A percentile compares a stretch with the other conserved stretches of the same genome.
phyloP scores from a whole-genome alignment of 2,888 invertebrate species.

The Seira ritae region DNA sequence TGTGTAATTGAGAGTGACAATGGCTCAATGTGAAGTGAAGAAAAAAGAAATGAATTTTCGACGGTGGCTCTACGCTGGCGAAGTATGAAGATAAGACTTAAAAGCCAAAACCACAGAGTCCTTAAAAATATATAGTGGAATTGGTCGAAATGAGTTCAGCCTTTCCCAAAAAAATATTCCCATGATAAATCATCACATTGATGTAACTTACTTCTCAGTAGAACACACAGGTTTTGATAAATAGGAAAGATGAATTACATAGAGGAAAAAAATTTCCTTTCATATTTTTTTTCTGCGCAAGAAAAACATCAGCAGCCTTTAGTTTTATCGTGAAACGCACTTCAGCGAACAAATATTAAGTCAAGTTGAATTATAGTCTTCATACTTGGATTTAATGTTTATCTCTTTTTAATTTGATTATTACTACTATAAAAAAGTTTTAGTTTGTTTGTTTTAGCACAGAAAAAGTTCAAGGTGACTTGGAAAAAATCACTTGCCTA shows the following conservation, averaged over 20 bases:
- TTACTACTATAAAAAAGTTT: no score
- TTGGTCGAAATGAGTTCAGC: neutral
- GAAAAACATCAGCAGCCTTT: neutral
- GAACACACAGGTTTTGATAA: neutral
- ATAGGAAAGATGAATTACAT: no score
- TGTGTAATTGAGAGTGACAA: neutral
- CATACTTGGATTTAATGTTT: no score
- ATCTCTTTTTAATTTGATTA: neutral
- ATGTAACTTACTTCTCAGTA: neutral
- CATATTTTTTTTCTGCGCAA: neutral
- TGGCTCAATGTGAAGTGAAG: neutral
- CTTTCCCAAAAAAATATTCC: neutral
- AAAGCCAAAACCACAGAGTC: neutral
- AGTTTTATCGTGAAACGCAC: no score
- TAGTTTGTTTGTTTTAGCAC: neutral
- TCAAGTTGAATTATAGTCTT: no score
- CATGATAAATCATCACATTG: neutral
- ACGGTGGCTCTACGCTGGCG: no score
- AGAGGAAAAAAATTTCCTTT: neutral
- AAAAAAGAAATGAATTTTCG: no score
- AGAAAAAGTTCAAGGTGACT: neutral
- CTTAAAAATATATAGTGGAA: no score
- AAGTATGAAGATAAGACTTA: neutral
- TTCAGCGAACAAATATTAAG: no score
- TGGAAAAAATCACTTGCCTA: neutral